Conservation (phyloP, 2,888 invertebrate species). For the Sclerodermus sp. region DNA sequence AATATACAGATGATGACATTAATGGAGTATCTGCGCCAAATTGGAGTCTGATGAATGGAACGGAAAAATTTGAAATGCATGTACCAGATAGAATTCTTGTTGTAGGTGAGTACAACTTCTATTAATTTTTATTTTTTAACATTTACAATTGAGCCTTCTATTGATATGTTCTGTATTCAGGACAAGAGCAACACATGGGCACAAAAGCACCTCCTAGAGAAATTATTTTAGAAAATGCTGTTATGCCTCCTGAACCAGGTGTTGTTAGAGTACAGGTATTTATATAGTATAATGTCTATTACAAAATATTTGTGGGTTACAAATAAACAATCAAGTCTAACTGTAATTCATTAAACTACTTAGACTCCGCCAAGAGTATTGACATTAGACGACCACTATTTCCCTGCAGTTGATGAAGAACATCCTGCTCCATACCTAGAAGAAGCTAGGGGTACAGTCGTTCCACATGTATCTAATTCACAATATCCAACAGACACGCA, state of each 20-base stretch:
- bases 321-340: background rate
- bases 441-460: constrained; percentile 29
- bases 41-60: constrained; percentile 61
- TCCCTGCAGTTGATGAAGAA: constrained; percentile 67
- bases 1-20: constrained; percentile 66
- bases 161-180: constrained; percentile 52
- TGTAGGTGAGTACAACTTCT: constrained; percentile 71
- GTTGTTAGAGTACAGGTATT: constrained; percentile 73
- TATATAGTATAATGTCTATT: no score
- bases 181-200: constrained; percentile 62
- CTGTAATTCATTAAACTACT: constrained; percentile 1
- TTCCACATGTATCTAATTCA: constrained; percentile 23
- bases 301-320: constrained; percentile 10
- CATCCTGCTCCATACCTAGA: constrained; percentile 55
- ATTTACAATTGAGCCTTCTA: background rate
- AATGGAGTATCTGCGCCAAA: constrained; percentile 62
- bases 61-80: constrained; percentile 84
- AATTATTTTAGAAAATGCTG: constrained; percentile 81
- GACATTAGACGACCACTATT: constrained; percentile 82
- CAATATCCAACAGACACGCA: constrained; percentile 41
- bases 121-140: background rate
- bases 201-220: constrained; percentile 86
- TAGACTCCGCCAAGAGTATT: constrained; percentile 88
- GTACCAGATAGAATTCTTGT: constrained; percentile 93
- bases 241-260: constrained; percentile 71